Conservation (phyloP, 2,888 invertebrate species). For the Stenchaetothrips biformis region DNA sequence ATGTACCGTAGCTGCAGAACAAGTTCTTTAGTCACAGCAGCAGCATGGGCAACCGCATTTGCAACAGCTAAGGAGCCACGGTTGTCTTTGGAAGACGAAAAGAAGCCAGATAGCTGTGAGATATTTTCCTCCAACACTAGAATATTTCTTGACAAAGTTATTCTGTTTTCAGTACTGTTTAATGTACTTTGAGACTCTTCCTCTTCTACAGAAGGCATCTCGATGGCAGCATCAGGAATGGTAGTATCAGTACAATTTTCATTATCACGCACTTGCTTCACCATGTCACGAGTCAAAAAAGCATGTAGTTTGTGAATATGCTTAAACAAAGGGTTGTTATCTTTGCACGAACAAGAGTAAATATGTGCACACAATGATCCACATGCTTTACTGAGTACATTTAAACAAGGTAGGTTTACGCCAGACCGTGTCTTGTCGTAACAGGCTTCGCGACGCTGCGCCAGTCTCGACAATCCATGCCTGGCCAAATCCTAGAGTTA, state of each 20-base stretch:
- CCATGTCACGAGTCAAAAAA: background rate
- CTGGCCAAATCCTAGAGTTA: no score
- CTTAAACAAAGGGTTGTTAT: background rate
- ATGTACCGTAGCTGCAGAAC: background rate
- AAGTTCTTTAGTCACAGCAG: background rate
- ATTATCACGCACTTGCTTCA: background rate
- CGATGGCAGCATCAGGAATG: no score
- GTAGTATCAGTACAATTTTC: background rate
- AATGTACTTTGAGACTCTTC: no score
- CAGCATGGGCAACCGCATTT: background rate
- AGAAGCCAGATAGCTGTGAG: background rate
- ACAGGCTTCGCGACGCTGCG: no score
- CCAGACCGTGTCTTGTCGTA: no score
- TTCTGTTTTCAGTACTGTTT: background rate
- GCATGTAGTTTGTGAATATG: constrained; percentile 22
- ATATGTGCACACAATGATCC: constrained; percentile 15
- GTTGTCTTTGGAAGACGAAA: background rate
- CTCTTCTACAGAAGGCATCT: background rate
- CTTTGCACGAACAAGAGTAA: background rate
- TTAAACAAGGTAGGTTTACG: no score
- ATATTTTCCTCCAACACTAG: background rate
- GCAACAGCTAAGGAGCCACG: background rate
- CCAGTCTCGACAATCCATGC: no score
- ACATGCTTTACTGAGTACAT: no score
- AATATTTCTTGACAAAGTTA: background rate